Evolutionary conservation across 2,888 invertebrate genomes (phyloP).

Genomic region (Dione vanillae): DNA sequence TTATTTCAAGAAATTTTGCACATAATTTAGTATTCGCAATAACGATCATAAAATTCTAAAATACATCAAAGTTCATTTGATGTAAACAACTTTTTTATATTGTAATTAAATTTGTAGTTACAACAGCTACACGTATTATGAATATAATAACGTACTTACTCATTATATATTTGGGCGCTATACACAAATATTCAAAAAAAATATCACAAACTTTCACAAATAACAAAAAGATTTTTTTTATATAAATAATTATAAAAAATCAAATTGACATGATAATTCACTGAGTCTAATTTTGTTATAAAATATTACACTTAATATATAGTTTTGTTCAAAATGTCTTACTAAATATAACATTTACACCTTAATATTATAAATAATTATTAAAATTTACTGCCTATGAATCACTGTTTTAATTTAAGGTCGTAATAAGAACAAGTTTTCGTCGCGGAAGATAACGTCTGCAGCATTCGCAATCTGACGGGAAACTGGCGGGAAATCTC

Average conservation of each 20-base stretch:
- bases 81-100: constrained; percentile 8
- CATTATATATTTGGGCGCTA: background rate
- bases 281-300: background rate
- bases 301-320: background rate
- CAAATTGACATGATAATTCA: background rate
- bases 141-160: constrained; percentile 15
- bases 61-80: background rate
- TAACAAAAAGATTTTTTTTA: background rate
- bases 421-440: constrained; percentile 19
- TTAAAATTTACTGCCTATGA: background rate
- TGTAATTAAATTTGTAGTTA: background rate
- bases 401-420: background rate
- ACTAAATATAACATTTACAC: background rate
- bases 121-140: background rate
- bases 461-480: constrained; percentile 55
- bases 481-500: constrained; percentile 65
- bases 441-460: constrained; percentile 48
- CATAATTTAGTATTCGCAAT: background rate
- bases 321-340: background rate
- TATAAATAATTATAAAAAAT: background rate
- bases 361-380: background rate
- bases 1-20: background rate
- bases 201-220: background rate
- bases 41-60: background rate
- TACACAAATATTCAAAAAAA: background rate